phyloP scores from a whole-genome alignment of 2,888 invertebrate species.

The Eupeodes latifasciatus region DNA sequence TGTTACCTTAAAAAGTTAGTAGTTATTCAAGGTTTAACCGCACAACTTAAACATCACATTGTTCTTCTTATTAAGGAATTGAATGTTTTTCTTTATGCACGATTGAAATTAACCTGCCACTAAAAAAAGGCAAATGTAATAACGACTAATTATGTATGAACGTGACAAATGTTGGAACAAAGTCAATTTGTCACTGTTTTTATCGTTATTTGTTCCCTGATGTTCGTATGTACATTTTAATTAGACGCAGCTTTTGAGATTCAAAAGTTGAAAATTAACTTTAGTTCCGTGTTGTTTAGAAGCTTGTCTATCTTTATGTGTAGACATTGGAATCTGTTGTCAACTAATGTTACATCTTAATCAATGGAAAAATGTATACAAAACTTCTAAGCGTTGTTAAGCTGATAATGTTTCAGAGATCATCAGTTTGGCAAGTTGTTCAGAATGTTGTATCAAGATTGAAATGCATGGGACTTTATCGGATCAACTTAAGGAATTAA shows the following conservation, averaged over 20 bases:
- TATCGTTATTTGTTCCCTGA: neutral
- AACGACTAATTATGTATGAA: constrained; percentile 1
- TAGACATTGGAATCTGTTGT: no score
- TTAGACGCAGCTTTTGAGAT: neutral
- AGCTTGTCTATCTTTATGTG: no score
- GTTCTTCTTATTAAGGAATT: constrained; percentile 46
- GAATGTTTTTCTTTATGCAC: neutral
- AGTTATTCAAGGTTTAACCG: constrained; percentile 36
- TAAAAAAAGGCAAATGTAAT: neutral
- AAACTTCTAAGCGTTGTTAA: no score
- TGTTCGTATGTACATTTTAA: neutral
- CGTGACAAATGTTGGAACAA: neutral
- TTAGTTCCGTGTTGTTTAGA: no score
- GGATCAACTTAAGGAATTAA: no score
- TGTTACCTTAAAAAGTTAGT: constrained; percentile 47
- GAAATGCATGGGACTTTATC: no score
- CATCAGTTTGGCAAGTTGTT: no score
- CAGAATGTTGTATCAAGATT: no score
- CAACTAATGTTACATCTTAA: no score
- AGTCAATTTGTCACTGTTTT: constrained; percentile 9
- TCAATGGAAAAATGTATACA: no score
- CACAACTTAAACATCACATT: constrained; percentile 34
- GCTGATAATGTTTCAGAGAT: no score
- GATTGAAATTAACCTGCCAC: constrained; percentile 7
- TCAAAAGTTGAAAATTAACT: no score